phyloP scores from a whole-genome alignment of 2,113 vertebrate species.

The Fregetta grallaria region DNA sequence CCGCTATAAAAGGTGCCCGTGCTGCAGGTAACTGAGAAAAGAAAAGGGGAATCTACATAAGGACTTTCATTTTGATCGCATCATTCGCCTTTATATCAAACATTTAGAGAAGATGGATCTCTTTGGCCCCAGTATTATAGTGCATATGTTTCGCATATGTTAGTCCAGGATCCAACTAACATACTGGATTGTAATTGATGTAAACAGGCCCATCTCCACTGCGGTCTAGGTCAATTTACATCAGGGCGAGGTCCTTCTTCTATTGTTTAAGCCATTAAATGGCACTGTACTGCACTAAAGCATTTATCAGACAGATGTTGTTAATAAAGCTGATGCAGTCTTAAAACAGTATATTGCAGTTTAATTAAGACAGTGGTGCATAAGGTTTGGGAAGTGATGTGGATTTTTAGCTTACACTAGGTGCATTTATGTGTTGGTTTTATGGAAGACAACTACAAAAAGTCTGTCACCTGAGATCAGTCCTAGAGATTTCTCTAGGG shows the following conservation, averaged over 20 bases:
- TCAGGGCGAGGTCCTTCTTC: background rate
- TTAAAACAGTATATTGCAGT: background rate
- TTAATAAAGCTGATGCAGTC: background rate
- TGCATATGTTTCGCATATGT: background rate
- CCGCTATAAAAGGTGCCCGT: slow-evolving; percentile 89
- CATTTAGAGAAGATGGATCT: background rate
- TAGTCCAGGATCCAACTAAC: background rate
- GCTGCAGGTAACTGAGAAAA: slow-evolving; percentile 83
- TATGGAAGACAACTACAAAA: background rate
- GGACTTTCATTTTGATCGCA: background rate
- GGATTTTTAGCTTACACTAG: background rate
- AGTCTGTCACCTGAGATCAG: background rate
- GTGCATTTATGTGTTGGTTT: background rate
- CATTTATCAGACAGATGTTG: background rate
- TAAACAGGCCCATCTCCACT: background rate
- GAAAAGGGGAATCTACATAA: slow-evolving; percentile 1
- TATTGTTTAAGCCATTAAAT: background rate
- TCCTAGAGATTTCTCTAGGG: background rate
- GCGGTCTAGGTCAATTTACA: background rate
- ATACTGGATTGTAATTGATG: background rate
- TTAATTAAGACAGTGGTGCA: background rate
- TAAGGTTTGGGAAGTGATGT: background rate
- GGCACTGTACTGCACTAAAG: background rate
- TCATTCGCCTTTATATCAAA: background rate
- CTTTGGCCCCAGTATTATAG: background rate